Evolutionary conservation across 2,888 invertebrate species (phyloP).

Genomic region (Ecliptopera silaceata): DNA sequence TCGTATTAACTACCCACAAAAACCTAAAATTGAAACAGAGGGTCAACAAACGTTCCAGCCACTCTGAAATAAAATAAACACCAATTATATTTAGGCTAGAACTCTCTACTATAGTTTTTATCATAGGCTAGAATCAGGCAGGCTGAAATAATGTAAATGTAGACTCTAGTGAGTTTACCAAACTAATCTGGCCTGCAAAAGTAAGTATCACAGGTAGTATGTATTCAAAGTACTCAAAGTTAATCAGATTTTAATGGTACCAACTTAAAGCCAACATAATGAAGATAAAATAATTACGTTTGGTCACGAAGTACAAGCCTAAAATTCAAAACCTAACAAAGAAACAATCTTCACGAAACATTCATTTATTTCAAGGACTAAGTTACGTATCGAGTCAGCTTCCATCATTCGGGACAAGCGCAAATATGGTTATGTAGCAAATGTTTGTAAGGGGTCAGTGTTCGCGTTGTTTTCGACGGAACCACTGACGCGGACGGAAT

Average conservation of each 20-base stretch:
- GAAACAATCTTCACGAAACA: background rate
- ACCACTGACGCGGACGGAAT: constrained; percentile 50
- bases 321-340: background rate
- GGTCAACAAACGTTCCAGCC: background rate
- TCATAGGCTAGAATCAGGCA: background rate
- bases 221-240: no score
- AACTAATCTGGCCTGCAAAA: no score
- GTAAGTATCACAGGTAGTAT: no score
- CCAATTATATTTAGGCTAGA: no score
- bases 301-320: no score
- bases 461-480: constrained; percentile 49
- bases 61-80: background rate
- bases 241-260: no score
- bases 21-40: background rate
- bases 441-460: constrained; percentile 47
- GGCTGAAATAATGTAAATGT: no score
- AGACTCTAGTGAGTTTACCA: no score
- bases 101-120: no score
- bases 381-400: constrained; percentile 4
- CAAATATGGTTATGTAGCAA: constrained; percentile 39
- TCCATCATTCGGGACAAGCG: constrained; percentile 33
- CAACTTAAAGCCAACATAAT: no score
- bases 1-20: constrained; percentile 5
- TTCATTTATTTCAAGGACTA: background rate
- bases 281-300: no score